Conservation (phyloP, 2,888 invertebrate genomes). For the Aporophyla lueneburgensis region DNA sequence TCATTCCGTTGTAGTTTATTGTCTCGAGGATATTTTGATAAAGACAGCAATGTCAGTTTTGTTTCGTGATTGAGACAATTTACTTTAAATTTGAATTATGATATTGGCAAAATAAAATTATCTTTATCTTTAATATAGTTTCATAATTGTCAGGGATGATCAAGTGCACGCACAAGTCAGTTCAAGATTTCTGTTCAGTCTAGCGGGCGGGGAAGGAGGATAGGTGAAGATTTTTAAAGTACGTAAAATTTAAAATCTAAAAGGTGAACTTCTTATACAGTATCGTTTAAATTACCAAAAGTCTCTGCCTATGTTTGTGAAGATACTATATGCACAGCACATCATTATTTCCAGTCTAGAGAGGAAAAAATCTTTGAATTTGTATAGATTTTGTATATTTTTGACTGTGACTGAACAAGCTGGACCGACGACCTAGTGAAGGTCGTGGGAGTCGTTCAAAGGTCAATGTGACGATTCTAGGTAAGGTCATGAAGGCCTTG, state of each 20-base stretch:
- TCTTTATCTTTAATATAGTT: no score
- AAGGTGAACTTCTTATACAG: neutral
- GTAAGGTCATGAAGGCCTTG: neutral
- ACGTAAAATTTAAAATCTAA: neutral
- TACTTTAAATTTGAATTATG: no score
- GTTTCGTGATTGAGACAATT: neutral
- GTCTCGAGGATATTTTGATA: slow-evolving; percentile 9
- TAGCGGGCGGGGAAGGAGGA: no score
- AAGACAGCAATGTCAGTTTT: neutral
- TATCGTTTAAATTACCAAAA: neutral
- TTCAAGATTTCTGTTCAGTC: no score
- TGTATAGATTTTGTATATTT: neutral
- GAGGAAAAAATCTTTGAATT: neutral
- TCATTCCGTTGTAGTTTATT: slow-evolving; percentile 42
- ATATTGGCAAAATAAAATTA: no score
- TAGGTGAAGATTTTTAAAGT: no score
- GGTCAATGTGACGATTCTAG: slow-evolving; percentile 13
- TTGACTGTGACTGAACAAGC: slow-evolving; percentile 11
- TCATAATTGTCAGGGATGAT: no score
- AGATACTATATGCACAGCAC: neutral
- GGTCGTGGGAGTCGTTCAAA: neutral
- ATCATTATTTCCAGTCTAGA: neutral
- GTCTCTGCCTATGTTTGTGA: neutral
- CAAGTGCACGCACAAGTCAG: no score
- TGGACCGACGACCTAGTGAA: slow-evolving; percentile 1